Conservation (phyloP, 2,888 invertebrate genomes). For the Aelia acuminata region DNA sequence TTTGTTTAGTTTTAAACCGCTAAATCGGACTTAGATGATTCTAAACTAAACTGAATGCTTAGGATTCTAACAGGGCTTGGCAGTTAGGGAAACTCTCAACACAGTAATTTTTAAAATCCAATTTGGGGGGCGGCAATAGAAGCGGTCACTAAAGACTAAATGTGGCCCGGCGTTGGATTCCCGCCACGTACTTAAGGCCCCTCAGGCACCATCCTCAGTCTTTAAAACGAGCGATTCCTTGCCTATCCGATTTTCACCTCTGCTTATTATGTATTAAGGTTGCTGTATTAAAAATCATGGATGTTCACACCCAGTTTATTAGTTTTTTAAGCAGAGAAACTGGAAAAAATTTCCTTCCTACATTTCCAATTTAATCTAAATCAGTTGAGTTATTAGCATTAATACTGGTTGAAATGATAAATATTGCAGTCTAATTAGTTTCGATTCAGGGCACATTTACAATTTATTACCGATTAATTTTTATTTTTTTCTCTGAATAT, state of each 20-base stretch:
- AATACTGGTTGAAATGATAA: too few species aligned
- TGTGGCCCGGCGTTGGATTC: conserved; percentile 2
- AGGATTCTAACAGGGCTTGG: conserved; percentile 12
- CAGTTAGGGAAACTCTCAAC: conserved; percentile 9
- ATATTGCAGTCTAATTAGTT: too few species aligned
- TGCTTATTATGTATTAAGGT: not conserved
- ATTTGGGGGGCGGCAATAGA: conserved; percentile 5
- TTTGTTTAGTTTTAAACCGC: not conserved
- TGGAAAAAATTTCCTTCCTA: too few species aligned
- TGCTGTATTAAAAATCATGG: not conserved
- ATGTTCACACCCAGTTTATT: not conserved
- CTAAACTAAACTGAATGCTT: conserved; percentile 20
- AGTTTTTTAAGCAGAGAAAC: too few species aligned
- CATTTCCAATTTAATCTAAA: too few species aligned
- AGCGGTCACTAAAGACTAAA: conserved; percentile 45
- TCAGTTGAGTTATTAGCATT: too few species aligned
- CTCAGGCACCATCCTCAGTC: not conserved
- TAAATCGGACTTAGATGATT: not conserved
- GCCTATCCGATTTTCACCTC: not conserved
- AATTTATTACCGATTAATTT: too few species aligned
- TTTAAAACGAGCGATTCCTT: not conserved
- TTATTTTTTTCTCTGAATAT: too few species aligned
- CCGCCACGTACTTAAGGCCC: conserved; percentile 31
- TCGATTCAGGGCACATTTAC: too few species aligned
- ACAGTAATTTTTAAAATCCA: conserved; percentile 51